These are phyloP conservation scores for Hypomesus transpacificus DNA, from an alignment of 2,113 vertebrate species.

Conservation along the genomic window DNA sequence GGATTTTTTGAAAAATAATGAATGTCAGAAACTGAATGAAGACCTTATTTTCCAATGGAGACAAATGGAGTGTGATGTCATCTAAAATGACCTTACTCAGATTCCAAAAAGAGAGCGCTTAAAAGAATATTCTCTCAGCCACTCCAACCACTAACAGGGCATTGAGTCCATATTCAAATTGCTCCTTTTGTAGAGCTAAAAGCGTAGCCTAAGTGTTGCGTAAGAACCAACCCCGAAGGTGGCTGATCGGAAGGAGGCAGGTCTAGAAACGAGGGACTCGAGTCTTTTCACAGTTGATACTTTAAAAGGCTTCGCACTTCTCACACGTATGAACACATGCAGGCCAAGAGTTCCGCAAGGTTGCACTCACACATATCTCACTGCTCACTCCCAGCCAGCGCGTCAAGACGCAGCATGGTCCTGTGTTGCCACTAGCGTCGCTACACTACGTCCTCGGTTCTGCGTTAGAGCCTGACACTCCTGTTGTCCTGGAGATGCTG, in stretches of 20 bases:
- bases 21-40: slow-evolving; percentile 1
- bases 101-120: slow-evolving; percentile 10
- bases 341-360: slow-evolving; percentile 21
- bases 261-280: slow-evolving; percentile 18
- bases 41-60: slow-evolving; percentile 20
- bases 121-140: slow-evolving; percentile 23
- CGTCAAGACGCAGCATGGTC: background rate
- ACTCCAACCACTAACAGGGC: slow-evolving; percentile 36
- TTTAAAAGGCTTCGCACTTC: slow-evolving; percentile 36
- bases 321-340: slow-evolving; percentile 38
- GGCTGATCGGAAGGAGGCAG: slow-evolving; percentile 41
- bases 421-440: too few relatives aligned
- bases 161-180: slow-evolving; percentile 36
- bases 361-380: slow-evolving; percentile 12
- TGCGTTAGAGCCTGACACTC: too few relatives aligned
- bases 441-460: too few relatives aligned
- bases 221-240: slow-evolving; percentile 56
- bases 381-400: slow-evolving; percentile 7
- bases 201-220: slow-evolving; percentile 38
- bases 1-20: background rate
- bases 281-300: slow-evolving; percentile 30
- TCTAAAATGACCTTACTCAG: background rate
- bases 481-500: too few relatives aligned
- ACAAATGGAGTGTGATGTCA: slow-evolving; percentile 11
- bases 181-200: slow-evolving; percentile 52